These are phyloP conservation scores for Varanus salvator DNA, from an alignment of 2,113 vertebrate species.

Conservation along the genomic window DNA sequence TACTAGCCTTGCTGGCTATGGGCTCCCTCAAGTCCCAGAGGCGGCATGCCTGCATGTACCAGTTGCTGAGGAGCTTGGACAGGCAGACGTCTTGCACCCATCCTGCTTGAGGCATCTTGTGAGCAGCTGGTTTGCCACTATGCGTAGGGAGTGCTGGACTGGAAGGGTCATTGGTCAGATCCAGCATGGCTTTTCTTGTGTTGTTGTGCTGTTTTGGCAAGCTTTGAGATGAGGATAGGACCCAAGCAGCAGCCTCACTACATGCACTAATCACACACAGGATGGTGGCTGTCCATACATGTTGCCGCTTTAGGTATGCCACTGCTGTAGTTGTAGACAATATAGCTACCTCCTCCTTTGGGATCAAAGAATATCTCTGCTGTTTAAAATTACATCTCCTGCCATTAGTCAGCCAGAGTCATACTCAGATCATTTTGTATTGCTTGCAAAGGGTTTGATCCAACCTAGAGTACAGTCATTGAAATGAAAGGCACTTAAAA, in stretches of 20 bases:
- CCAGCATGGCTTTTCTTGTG: too few species aligned
- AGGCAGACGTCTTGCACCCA: too few species aligned
- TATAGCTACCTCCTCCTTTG: neutral
- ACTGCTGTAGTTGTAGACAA: neutral
- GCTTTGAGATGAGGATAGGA: neutral
- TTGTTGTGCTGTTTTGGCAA: neutral
- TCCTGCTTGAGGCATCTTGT: too few species aligned
- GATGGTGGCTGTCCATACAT: neutral
- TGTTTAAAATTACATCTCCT: neutral
- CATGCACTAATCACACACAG: neutral
- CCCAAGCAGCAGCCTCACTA: neutral
- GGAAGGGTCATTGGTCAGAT: too few species aligned
- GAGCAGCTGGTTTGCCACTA: too few species aligned
- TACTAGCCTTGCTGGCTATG: too few species aligned
- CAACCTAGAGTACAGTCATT: too few species aligned
- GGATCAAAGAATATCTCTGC: neutral
- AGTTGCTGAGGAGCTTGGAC: too few species aligned
- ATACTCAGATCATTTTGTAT: constrained; percentile 56
- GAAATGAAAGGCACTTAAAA: too few species aligned
- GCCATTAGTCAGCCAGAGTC: neutral
- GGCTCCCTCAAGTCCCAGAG: too few species aligned
- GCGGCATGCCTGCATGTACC: too few species aligned
- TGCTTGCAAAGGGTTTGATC: constrained; percentile 33
- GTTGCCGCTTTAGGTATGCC: neutral
- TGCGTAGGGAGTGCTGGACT: too few species aligned